Percentiles rank a stretch among this genome's conserved stretches.
phyloP scores from a whole-genome alignment of 2,888 invertebrate species.

The Meteorus colon region DNA sequence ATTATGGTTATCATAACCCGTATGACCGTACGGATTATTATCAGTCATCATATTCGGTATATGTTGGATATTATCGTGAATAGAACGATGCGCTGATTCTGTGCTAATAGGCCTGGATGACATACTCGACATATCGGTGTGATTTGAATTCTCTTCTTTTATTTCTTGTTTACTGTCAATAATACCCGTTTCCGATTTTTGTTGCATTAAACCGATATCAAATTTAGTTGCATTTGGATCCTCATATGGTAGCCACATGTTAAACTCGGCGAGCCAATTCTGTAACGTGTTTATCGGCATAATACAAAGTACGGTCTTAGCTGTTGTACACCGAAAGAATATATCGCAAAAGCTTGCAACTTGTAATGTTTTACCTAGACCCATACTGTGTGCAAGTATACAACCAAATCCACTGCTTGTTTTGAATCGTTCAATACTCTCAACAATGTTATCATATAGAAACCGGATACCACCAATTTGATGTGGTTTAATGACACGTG shows the following conservation, averaged over 20 bases:
- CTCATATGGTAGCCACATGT: conserved; percentile 94
- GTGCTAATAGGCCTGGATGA: conserved; percentile 61
- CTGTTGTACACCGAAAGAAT: conserved; percentile 91
- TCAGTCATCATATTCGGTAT: conserved; percentile 57
- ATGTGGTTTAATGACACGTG: conserved; percentile 94
- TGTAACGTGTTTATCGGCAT: conserved; percentile 99
- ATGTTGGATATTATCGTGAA: conserved; percentile 58
- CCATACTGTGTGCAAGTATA: conserved; percentile 99
- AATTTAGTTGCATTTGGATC: conserved; percentile 66
- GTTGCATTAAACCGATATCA: conserved; percentile 40
- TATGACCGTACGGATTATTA: conserved; percentile 55
- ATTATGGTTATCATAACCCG: conserved; percentile 60
- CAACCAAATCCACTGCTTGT: conserved; percentile 92
- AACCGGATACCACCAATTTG: conserved; percentile 97
- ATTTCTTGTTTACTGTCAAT: conserved; percentile 62
- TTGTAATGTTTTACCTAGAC: conserved; percentile 98
- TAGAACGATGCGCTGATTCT: conserved; percentile 60
- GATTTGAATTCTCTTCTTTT: conserved; percentile 67
- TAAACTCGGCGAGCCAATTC: conserved; percentile 98
- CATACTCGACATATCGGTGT: conserved; percentile 64
- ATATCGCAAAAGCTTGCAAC: conserved; percentile 97
- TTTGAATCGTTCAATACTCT: conserved; percentile 91
- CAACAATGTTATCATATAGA: conserved; percentile 97
- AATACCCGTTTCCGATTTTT: conserved; percentile 43
- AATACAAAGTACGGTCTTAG: conserved; percentile 93